Evolutionary conservation across 2,797 vertebrate genomes (phyloP).

Genomic region (Coilia nasus): DNA sequence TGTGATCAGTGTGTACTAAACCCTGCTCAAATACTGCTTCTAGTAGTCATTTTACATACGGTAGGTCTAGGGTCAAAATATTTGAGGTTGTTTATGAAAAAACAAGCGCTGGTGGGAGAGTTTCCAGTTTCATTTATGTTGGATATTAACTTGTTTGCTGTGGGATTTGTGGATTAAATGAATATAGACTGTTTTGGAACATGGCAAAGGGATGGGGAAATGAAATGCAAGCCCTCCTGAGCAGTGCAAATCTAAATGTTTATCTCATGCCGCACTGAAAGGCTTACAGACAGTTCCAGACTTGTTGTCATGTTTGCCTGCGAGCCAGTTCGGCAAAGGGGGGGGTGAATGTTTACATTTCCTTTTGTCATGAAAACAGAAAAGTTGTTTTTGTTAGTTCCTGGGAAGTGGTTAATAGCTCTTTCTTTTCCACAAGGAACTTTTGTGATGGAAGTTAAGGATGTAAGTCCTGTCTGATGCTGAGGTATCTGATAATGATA

Average conservation of each 20-base stretch:
- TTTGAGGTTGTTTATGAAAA: constrained; percentile 32
- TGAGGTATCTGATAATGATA: neutral
- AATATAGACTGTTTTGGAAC: constrained; percentile 2
- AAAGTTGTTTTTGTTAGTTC: constrained; percentile 17
- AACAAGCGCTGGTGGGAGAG: constrained; percentile 37
- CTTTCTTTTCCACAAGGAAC: neutral
- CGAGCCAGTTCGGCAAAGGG: constrained; percentile 11
- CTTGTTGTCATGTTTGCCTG: constrained; percentile 26
- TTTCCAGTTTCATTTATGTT: constrained; percentile 34
- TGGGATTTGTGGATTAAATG: constrained; percentile 13
- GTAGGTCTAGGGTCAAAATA: neutral
- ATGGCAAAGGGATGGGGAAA: constrained; percentile 14
- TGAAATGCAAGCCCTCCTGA: constrained; percentile 18
- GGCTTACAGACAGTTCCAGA: constrained; percentile 26
- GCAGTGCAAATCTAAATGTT: constrained; percentile 1
- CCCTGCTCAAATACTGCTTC: neutral
- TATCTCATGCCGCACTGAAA: constrained; percentile 1
- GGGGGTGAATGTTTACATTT: constrained; percentile 14
- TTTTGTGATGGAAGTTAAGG: neutral
- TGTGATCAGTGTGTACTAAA: neutral
- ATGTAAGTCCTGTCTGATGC: neutral
- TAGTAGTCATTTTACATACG: neutral
- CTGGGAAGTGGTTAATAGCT: neutral
- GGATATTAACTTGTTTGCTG: constrained; percentile 42
- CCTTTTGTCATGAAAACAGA: constrained; percentile 24